Evolutionary conservation across 2,113 vertebrate species (phyloP).

Genomic region (Gymnocephalus cernua): DNA sequence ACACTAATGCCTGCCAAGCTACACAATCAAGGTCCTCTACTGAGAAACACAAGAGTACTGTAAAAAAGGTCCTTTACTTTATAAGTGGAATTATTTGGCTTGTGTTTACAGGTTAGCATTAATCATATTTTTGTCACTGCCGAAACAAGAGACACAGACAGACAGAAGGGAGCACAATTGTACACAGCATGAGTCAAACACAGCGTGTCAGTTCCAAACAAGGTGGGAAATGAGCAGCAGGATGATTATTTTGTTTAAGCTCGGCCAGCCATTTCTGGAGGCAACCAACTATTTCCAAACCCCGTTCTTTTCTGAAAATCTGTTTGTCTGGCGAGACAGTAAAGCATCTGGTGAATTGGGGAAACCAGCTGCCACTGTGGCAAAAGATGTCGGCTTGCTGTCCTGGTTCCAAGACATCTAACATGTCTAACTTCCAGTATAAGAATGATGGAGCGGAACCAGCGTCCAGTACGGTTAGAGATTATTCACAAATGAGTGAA

Average conservation of each 20-base stretch:
- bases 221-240: slow-evolving; percentile 33
- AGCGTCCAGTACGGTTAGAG: not conserved
- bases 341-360: slow-evolving; percentile 50
- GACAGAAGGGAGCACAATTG: slow-evolving; percentile 12
- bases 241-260: slow-evolving; percentile 32
- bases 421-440: slow-evolving; percentile 22
- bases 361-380: slow-evolving; percentile 53
- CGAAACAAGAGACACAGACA: slow-evolving; percentile 1
- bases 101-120: slow-evolving; percentile 23
- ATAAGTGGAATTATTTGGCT: not conserved
- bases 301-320: slow-evolving; percentile 20
- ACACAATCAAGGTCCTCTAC: not conserved
- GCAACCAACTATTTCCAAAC: slow-evolving; percentile 28
- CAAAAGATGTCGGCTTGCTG: not conserved
- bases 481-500: slow-evolving; percentile 18
- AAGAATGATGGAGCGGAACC: slow-evolving; percentile 9
- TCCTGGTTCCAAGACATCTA: slow-evolving; percentile 43
- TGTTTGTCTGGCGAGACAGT: slow-evolving; percentile 49
- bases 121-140: slow-evolving; percentile 5
- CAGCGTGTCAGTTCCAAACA: slow-evolving; percentile 35
- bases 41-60: not conserved
- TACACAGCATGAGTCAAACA: slow-evolving; percentile 33
- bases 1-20: not conserved
- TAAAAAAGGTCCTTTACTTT: not conserved
- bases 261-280: slow-evolving; percentile 21